Conservation (phyloP, 2,888 invertebrate genomes). For the Agelastica alni region DNA sequence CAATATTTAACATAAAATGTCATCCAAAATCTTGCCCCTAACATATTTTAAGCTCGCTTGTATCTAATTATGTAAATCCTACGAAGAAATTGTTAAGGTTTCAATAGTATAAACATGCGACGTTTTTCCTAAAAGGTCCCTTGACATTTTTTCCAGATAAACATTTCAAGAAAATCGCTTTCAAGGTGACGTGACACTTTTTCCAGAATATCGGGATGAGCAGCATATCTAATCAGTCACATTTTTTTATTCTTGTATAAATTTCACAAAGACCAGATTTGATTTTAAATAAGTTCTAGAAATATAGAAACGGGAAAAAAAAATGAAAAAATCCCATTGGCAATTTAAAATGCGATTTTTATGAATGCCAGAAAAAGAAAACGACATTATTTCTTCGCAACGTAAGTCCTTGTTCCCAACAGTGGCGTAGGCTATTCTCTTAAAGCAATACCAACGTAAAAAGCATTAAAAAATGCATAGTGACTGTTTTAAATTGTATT, state of each 20-base stretch:
- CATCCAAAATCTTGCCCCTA: too few relatives aligned
- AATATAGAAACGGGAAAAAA: constrained; percentile 22
- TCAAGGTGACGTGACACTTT: not conserved
- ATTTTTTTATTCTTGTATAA: constrained; percentile 12
- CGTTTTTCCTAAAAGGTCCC: too few relatives aligned
- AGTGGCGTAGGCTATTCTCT: too few relatives aligned
- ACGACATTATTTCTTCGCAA: constrained; percentile 28
- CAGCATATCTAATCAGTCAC: constrained; percentile 14
- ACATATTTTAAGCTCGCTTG: too few relatives aligned
- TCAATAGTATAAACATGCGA: too few relatives aligned
- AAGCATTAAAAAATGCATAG: too few relatives aligned
- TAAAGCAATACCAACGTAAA: too few relatives aligned
- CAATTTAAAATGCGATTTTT: constrained; percentile 38
- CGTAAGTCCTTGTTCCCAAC: constrained; percentile 21
- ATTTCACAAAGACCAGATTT: constrained; percentile 17
- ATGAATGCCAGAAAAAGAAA: constrained; percentile 30
- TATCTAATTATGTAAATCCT: too few relatives aligned
- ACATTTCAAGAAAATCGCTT: not conserved
- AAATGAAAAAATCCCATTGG: constrained; percentile 31
- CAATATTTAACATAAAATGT: too few relatives aligned
- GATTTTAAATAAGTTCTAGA: constrained; percentile 25
- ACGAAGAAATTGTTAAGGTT: too few relatives aligned
- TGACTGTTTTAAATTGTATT: too few relatives aligned
- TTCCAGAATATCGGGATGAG: not conserved
- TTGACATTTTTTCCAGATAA: not conserved